These are phyloP conservation scores for Operophtera brumata DNA, from an alignment of 2,888 invertebrate species.

Conservation along the genomic window DNA sequence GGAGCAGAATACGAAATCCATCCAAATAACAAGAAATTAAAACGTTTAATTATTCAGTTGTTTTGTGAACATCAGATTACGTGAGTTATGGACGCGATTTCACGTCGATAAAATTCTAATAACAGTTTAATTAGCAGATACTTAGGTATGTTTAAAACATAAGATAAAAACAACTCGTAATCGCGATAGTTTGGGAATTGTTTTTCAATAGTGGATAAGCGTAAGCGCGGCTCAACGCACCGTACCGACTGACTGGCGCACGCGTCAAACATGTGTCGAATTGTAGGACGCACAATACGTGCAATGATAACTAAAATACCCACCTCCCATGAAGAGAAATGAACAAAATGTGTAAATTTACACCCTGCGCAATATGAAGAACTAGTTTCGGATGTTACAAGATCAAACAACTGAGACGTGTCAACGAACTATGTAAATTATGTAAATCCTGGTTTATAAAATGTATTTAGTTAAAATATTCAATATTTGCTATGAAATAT, in stretches of 20 bases:
- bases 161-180: conserved; percentile 28
- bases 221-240: conserved; percentile 56
- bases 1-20: conserved; percentile 44
- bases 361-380: conserved; percentile 32
- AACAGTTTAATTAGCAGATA: background rate
- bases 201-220: conserved; percentile 47
- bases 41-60: conserved; percentile 49
- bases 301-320: conserved; percentile 73
- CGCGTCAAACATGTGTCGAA: conserved; percentile 54
- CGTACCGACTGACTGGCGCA: conserved; percentile 61
- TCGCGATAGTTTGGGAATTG: conserved; percentile 15
- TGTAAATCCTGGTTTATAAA: too few relatives aligned
- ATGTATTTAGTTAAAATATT: too few relatives aligned
- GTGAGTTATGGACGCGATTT: conserved; percentile 16
- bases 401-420: conserved; percentile 35
- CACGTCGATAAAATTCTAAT: conserved; percentile 11
- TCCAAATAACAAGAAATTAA: conserved; percentile 61
- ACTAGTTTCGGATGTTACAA: conserved; percentile 31
- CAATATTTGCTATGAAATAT: too few relatives aligned
- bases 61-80: conserved; percentile 40
- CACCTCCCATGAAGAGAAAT: conserved; percentile 62
- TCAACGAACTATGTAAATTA: conserved; percentile 33
- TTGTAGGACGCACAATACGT: conserved; percentile 54
- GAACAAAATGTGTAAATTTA: conserved; percentile 41
- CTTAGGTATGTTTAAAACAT: background rate